Evolutionary conservation across 2,888 invertebrate genomes (phyloP), one percentile per base, ranked within the genome.

Genomic region (Drosophila leonis): DNA sequence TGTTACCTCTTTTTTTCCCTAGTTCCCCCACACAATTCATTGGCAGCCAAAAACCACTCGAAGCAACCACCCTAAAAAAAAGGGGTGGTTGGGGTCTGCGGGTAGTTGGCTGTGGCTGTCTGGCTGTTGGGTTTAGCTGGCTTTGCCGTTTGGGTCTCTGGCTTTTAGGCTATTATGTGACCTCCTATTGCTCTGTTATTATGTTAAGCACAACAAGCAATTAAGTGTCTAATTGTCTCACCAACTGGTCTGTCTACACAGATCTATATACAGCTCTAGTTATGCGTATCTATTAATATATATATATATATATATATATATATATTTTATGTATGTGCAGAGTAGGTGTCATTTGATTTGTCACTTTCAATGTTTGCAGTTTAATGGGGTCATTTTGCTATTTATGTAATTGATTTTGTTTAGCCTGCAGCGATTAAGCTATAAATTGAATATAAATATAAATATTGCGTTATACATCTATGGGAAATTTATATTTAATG

Each of bases 131-230:
- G 18, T 2, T 24, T 33, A 29, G 41, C 39, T 15, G 20, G 48
- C 48, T 33, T 18, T 4, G 27, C n/a, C 37, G 24, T 31, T 13
- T 18, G 52, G 27, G 29, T 15, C 48, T 39, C 18, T 44, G 46
- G 15, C 55, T 74, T 24, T 42, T 44, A 24, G 62, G 9, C 71
- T 78, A 77, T 80, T 89, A 78, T 84, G 84, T 84, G 84, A 88
- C 80, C 82, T 85, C 78, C 78, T 64, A 52, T 18, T 33, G 51
- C 24, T 42, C 66, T 44, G 69, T 90, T 85, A 88, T 85, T 87
- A 88, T 87, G 86, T 83, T 90, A 75, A 82, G 72, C 73, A 86
- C 76, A 87, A 90, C 90, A 88, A 83, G 72, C 86, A 84, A 86
- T 90, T 89, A 90, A 66, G 71, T 80, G 76, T 74, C 80, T 80